Evolutionary conservation across 92 coral and sea anemone genomes (phyloP), one percentile per base, ranked within the genome.

Genomic region (Porites cylindrica): DNA sequence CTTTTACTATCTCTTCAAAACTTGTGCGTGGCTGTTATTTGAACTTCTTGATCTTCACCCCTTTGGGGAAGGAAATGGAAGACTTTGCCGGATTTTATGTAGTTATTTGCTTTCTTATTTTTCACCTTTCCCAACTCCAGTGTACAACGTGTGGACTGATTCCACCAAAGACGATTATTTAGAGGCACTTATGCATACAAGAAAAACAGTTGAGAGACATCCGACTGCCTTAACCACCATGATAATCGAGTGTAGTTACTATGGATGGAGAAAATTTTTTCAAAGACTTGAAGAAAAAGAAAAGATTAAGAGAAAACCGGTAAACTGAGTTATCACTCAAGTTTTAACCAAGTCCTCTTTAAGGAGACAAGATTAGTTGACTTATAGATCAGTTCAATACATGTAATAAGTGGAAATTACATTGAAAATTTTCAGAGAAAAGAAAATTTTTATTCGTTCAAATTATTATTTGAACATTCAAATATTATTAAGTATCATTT

Each of bases 41-140:
- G 95, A 95, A 76, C 86, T 94, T 29, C 87, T 94, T 23, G 98
- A 94, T 72, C 78, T 93, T 17, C 98, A 95, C 78, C 98, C 98
- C 24, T 95, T 95, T 90, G 19, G 86, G 12, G 94, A 95, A 58
- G 98, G 98, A 8, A 95, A 95, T 84, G 96, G 98, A 0, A 72
- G 98, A 65, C 86, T 95, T 21, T 89, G 95, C 67, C 81, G 96
- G 14, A 76, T 95, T 8, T 91, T 95, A 20, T 91, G 96, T 82
- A 93, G 91, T 70, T 95, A 95, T 72, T 73, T 90, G 21, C 84
- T 95, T 32, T 91, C 94, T 0, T 75, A 64, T 0, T 64, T 72
- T 19, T 87, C 94, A 2, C 98, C 98, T 14, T 95, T 95, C 71
- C 98, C 98, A 8, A 91, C 96, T 6, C 96, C 96, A 60, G 83